These are phyloP conservation scores for Darevskia mixta DNA, from an alignment of 2,797 vertebrate genomes.

Conservation along the genomic window DNA sequence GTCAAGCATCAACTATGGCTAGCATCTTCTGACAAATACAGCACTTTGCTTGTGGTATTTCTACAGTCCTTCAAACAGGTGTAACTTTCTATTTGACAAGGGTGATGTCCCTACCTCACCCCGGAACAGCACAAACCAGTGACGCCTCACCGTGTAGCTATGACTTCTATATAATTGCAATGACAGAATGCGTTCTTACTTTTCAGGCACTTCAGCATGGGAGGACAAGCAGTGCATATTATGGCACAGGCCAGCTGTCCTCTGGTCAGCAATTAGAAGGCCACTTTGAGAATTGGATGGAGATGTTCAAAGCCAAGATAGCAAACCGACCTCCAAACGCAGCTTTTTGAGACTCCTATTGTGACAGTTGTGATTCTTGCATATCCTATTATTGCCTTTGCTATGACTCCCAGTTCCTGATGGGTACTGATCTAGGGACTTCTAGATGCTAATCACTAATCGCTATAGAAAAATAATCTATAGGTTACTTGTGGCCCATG, in stretches of 20 bases:
- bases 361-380: neutral
- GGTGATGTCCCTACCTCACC: neutral
- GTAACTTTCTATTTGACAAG: neutral
- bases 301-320: neutral
- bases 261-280: neutral
- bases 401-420: neutral
- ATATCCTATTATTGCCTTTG: neutral
- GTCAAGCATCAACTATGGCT: neutral
- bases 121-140: neutral
- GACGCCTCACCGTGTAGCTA: too few relatives aligned
- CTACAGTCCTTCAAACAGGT: neutral
- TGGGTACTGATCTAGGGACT: neutral
- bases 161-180: constrained; percentile 16
- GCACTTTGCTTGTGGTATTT: neutral
- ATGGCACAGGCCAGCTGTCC: neutral
- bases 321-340: too few relatives aligned
- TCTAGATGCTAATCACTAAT: neutral
- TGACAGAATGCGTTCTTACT: neutral
- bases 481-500: neutral
- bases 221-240: neutral
- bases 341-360: neutral
- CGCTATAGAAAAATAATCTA: neutral
- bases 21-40: neutral
- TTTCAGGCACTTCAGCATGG: neutral
- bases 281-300: neutral